Evolutionary conservation across 2,888 invertebrate species (phyloP).

Genomic region (Hirtodrosophila alboralis): DNA sequence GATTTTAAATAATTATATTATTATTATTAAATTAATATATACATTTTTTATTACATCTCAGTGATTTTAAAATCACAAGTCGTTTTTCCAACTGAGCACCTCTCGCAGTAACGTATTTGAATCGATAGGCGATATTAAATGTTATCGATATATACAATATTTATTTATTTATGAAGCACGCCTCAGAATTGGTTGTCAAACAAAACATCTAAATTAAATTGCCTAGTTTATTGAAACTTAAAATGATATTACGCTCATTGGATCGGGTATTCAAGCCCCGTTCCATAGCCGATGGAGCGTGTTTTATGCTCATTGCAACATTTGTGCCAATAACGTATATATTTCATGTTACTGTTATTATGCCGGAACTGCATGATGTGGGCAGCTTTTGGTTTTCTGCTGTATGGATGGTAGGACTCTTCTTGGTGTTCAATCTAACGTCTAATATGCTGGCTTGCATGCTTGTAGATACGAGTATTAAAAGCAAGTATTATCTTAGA

Average conservation of each 20-base stretch:
- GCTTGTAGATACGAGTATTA: conserved; percentile 90
- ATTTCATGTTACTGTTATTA: conserved; percentile 87
- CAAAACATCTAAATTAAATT: conserved; percentile 19
- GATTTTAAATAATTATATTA: no score
- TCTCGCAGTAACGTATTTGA: no score
- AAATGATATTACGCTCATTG: conserved; percentile 67
- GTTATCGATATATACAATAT: conserved; percentile 24
- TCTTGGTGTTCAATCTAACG: conserved; percentile 90
- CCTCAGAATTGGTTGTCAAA: conserved; percentile 2
- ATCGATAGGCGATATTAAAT: conserved; percentile 6
- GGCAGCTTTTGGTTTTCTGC: conserved; percentile 86
- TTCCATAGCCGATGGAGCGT: conserved; percentile 72
- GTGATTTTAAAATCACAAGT: background rate
- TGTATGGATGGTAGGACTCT: conserved; percentile 88
- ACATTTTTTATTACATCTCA: background rate
- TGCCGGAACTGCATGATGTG: conserved; percentile 88
- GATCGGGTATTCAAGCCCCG: conserved; percentile 59
- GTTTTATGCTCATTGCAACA: conserved; percentile 71
- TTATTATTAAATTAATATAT: no score
- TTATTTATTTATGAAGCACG: conserved; percentile 5
- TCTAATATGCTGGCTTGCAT: conserved; percentile 91
- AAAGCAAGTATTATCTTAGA: conserved; percentile 83
- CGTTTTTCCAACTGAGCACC: background rate
- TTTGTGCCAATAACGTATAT: conserved; percentile 82
- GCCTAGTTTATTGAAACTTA: conserved; percentile 3